Base-by-base conservation (phyloP, 2,888 invertebrate species). In the Liposcelis brunnea region DNA sequence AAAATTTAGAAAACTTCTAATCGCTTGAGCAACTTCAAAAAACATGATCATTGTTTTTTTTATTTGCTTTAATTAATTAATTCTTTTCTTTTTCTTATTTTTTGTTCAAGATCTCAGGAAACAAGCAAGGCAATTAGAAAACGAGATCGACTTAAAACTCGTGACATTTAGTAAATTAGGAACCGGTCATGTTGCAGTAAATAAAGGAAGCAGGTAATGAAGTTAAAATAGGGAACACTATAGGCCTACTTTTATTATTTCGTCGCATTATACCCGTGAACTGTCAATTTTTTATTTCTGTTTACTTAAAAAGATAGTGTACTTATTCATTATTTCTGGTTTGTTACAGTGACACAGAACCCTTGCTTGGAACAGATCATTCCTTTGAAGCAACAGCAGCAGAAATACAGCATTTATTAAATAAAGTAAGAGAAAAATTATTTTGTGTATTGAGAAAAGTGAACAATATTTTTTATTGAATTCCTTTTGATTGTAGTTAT, bases 121-220 rank as follows among this genome's bases (percentile, higher is more conserved):
- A 62, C 87, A 91, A 63, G 95, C 97, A 2, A 71, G 95, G 48
- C 78, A 82, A 49, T 65, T 95, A 44, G 97, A 97, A 65, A 95
- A 94, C 70, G 95, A 94, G 61, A 89, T 97, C 54, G 97, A 97
- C 63, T 70, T 89, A 10, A 97, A 97, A 63, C 68, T 97, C 51
- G 90, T 95, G 2, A 85, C 87, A 5, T 90, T 93, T 60, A 94
- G 91, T 62, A 97, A 97, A 68, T 71, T 95, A 32, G 90, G 90
- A 15, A 80, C 86, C 44, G 78, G 77, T 51, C 52, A 51, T 42
- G 50, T 51, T 19, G 47, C 50, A 8, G 48, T 51, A 31, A 52
- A 49, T 42, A 50, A 51, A 32, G 47, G 52, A 44, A 54, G 53
- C 21, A 53, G 55, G 54, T 55, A 52, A 49, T 36, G 7, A 11